Percentiles rank a stretch among this genome's conserved stretches.
These are phyloP conservation scores for Cheilosia impressa DNA, from an alignment of 2,888 invertebrate species.

Conservation along the genomic window DNA sequence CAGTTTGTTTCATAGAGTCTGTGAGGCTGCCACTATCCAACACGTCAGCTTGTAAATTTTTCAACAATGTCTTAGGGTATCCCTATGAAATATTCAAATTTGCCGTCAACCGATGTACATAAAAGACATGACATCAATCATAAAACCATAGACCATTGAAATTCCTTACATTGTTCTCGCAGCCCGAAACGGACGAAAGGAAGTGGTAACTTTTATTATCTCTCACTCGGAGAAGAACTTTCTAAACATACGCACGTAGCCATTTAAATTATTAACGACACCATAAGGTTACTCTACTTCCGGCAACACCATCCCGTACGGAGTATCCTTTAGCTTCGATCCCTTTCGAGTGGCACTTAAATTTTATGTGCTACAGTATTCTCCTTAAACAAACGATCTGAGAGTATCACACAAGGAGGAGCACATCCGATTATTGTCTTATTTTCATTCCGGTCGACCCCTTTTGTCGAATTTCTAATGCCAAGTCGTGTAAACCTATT, in stretches of 20 bases:
- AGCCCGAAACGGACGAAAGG: conserved; percentile 5
- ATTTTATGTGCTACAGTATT: conserved; percentile 31
- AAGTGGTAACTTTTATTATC: conserved; percentile 32
- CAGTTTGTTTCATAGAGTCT: too few relatives aligned
- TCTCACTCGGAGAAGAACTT: conserved; percentile 25
- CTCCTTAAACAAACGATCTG: conserved; percentile 30
- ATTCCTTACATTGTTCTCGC: conserved; percentile 14
- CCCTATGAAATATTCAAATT: conserved; percentile 28
- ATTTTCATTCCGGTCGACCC: neutral
- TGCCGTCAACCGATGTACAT: conserved; percentile 1
- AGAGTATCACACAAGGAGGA: conserved; percentile 28
- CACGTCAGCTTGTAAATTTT: neutral
- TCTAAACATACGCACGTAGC: conserved; percentile 6
- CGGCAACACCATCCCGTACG: conserved; percentile 11
- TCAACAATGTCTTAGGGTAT: neutral
- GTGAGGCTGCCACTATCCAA: too few relatives aligned
- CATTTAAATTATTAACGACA: conserved; percentile 46
- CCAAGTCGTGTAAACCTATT: neutral
- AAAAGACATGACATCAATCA: conserved; percentile 18
- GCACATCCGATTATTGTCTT: conserved; percentile 33
- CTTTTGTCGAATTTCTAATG: conserved; percentile 4
- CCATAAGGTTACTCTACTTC: conserved; percentile 42
- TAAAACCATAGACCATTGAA: conserved; percentile 17
- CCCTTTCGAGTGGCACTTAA: conserved; percentile 46
- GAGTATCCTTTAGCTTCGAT: conserved; percentile 31